Conservation (phyloP, 2,113 vertebrate species). For the Shinisaurus crocodilurus region DNA sequence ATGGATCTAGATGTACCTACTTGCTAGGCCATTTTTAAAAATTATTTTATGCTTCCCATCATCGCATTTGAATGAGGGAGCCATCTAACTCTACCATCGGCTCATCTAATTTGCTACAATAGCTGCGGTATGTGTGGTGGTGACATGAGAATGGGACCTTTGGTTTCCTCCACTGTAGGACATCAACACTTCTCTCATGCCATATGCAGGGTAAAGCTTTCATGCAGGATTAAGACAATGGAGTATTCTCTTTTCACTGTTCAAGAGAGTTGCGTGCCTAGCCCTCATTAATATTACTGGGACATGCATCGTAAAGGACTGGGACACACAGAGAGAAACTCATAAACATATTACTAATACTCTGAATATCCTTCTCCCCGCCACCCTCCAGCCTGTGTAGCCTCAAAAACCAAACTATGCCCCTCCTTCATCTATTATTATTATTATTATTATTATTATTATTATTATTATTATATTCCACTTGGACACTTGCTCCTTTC, state of each 20-base stretch:
- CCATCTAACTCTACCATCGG: fast-evolving
- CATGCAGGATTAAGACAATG: fast-evolving
- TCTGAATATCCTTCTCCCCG: fast-evolving
- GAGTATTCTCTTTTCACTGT: not conserved
- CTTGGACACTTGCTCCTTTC: not conserved
- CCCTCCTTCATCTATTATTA: not conserved
- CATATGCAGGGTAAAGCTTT: slow-evolving; percentile 1
- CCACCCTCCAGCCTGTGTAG: not conserved
- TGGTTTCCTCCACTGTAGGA: fast-evolving
- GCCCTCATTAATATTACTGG: not conserved
- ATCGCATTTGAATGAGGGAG: fast-evolving
- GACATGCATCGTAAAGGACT: fast-evolving
- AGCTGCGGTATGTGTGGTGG: not conserved
- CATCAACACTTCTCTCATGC: not conserved
- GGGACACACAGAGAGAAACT: not conserved
- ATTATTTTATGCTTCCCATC: not conserved
- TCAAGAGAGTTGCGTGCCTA: not conserved
- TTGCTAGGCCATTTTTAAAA: not conserved
- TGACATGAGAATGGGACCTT: not conserved
- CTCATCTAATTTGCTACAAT: not conserved
- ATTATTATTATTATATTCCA: not conserved
- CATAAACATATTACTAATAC: fast-evolving
- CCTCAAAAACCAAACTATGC: not conserved
- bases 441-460: not conserved
- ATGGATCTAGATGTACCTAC: not conserved